A percentile compares a stretch with the other conserved stretches of the same genome.
These are phyloP conservation scores for Zhengitettix transpicula DNA, from an alignment of 2,888 invertebrate genomes.

Conservation along the genomic window DNA sequence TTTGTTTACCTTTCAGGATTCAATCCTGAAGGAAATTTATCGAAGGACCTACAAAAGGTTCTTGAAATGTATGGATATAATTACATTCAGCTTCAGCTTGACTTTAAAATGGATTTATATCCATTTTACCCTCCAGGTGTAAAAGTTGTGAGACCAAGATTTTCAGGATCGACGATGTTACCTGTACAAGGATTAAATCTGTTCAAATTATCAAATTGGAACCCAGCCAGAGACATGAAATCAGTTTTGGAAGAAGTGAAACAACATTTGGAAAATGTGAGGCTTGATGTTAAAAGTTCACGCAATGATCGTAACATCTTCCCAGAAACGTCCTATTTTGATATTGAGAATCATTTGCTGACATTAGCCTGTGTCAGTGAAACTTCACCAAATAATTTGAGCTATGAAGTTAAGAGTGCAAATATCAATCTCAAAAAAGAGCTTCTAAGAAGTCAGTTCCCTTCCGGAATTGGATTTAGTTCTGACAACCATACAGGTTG, in stretches of 20 bases:
- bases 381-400: constrained; percentile 5
- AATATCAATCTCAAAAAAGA: not conserved
- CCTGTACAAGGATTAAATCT: constrained; percentile 19
- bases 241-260: constrained; percentile 22
- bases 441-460: constrained; percentile 2
- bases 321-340: constrained; percentile 20
- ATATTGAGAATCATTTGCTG: constrained; percentile 23
- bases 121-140: constrained; percentile 25
- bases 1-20: constrained; percentile 21
- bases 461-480: constrained; percentile 11
- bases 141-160: constrained; percentile 22
- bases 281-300: constrained; percentile 19
- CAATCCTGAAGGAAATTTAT: constrained; percentile 15
- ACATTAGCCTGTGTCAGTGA: constrained; percentile 20
- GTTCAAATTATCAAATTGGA: constrained; percentile 24
- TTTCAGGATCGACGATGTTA: constrained; percentile 18
- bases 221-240: constrained; percentile 22
- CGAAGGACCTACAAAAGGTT: constrained; percentile 18
- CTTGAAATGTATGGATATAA: constrained; percentile 20
- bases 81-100: constrained; percentile 23
- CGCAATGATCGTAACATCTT: constrained; percentile 19
- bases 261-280: constrained; percentile 20
- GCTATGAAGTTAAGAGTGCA: not conserved
- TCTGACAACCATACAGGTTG: constrained; percentile 15
- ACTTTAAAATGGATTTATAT: constrained; percentile 24